Conservation (phyloP, 1,140 invertebrate genomes). For the Druon quercuslanigerum region DNA sequence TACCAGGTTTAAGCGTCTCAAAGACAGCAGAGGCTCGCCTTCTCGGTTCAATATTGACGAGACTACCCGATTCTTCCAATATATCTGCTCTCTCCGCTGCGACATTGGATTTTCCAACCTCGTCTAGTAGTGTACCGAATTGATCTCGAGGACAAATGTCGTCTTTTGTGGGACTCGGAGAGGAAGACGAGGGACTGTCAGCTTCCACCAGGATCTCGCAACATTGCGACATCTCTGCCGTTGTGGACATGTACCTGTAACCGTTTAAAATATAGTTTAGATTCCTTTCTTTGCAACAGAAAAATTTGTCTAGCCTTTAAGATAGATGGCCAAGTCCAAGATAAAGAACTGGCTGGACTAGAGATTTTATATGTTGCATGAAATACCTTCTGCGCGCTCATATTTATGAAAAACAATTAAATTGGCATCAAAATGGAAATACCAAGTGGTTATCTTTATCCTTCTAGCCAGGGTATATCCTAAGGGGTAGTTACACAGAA, state of each 20-base stretch:
- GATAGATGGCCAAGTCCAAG: too few relatives aligned
- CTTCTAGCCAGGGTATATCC: too few relatives aligned
- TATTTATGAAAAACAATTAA: too few relatives aligned
- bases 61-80: slow-evolving; percentile 17
- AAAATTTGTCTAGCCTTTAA: too few relatives aligned
- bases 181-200: slow-evolving; percentile 53
- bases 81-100: slow-evolving; percentile 11
- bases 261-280: not conserved
- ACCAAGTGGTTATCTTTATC: too few relatives aligned
- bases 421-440: too few relatives aligned
- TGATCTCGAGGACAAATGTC: slow-evolving; percentile 43
- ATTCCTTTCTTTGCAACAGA: too few relatives aligned
- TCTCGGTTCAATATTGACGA: not conserved
- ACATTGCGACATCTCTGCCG: slow-evolving; percentile 75
- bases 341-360: too few relatives aligned
- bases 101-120: slow-evolving; percentile 9
- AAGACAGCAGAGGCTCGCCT: slow-evolving; percentile 39
- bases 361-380: too few relatives aligned
- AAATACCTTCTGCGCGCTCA: too few relatives aligned
- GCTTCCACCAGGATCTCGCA: slow-evolving; percentile 56
- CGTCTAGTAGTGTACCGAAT: slow-evolving; percentile 37
- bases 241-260: slow-evolving; percentile 74
- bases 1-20: slow-evolving; percentile 44
- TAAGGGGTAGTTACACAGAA: too few relatives aligned
- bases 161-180: slow-evolving; percentile 34